Base-by-base conservation (phyloP, 2,113 vertebrate species). In the Macquaria ambigua region DNA sequence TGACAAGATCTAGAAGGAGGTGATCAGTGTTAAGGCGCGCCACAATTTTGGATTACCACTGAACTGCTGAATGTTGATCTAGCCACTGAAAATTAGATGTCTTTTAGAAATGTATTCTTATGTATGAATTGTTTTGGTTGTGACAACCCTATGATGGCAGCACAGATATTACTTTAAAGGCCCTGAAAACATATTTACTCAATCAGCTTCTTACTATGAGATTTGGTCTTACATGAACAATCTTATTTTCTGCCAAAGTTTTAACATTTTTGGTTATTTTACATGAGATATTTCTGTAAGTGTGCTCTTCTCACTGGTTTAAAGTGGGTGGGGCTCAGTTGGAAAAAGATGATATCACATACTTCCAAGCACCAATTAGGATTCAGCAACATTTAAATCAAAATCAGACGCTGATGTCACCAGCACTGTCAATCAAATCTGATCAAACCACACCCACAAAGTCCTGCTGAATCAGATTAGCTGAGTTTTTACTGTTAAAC, bases 51-150 rank as follows among this genome's bases (percentile, higher is more conserved):
- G n/a, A n/a, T n/a, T n/a, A n/a, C n/a, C n/a, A n/a, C n/a, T n/a
- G n/a, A n/a, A n/a, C n/a, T n/a, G n/a, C 63, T 37, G 61, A 86
- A 79, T 77, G 81, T 74, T 86, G 76, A 79, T 69, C 48, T 73
- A 78, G 58, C 66, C 25, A 25, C 46, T 76, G 50, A 79, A 8
- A 61, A 55, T 53, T 86, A 82, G 48, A 79, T 41, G 66, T 77
- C 3, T 72, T 79, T 64, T 84, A 68, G 67, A 82, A 68, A 74
- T 83, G 48, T 83, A 37, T 77, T 68, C 12, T 64, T 46, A 20
- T 81, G 63, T 81, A 28, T 81, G 55, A 86, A 59, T 8, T 83
- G 77, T 81, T 56, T 72, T 62, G 56, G 20, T 76, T 68, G 48
- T 81, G 50, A 56, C 10, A 16, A 53, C 75, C 23, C 5, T 39